These are phyloP conservation scores for Mnemiopsis leidyi DNA, from an alignment of 37 sponge, comb jelly and placozoan species.

Conservation along the genomic window DNA sequence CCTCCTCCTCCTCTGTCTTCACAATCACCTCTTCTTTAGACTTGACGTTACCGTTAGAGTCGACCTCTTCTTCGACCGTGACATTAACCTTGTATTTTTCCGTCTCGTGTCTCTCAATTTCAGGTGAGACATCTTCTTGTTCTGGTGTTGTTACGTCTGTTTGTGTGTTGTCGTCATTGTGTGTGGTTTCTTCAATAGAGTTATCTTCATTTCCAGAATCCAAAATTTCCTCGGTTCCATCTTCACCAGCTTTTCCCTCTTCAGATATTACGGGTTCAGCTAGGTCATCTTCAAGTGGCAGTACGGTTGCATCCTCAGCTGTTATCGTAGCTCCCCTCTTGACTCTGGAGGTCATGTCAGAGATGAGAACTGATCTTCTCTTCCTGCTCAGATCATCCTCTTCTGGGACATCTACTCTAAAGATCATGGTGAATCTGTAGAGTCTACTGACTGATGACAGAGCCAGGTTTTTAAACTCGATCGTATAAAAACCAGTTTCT, in stretches of 20 bases:
- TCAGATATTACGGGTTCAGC: not conserved
- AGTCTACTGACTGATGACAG: not conserved
- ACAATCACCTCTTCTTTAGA: too few relatives aligned
- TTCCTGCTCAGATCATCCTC: not conserved
- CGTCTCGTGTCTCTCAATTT: too few relatives aligned
- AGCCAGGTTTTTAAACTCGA: not conserved
- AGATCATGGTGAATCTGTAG: constrained; percentile 13
- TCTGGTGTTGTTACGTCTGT: too few relatives aligned
- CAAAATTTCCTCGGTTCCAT: not conserved
- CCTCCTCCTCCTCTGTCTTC: too few relatives aligned
- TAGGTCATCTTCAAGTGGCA: not conserved
- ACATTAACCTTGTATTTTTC: too few relatives aligned
- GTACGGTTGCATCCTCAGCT: not conserved
- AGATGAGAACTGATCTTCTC: not conserved
- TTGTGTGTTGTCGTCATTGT: too few relatives aligned
- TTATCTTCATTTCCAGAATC: not conserved
- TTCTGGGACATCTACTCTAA: not conserved
- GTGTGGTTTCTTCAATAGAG: too few relatives aligned
- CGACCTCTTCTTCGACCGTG: too few relatives aligned
- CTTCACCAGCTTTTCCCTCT: not conserved
- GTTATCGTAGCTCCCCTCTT: not conserved
- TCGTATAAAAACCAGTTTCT: not conserved
- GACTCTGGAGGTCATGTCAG: not conserved
- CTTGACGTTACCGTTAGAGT: too few relatives aligned
- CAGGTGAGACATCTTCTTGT: too few relatives aligned